Conservation (phyloP, 2,888 invertebrate genomes). For the Syritta pipiens region DNA sequence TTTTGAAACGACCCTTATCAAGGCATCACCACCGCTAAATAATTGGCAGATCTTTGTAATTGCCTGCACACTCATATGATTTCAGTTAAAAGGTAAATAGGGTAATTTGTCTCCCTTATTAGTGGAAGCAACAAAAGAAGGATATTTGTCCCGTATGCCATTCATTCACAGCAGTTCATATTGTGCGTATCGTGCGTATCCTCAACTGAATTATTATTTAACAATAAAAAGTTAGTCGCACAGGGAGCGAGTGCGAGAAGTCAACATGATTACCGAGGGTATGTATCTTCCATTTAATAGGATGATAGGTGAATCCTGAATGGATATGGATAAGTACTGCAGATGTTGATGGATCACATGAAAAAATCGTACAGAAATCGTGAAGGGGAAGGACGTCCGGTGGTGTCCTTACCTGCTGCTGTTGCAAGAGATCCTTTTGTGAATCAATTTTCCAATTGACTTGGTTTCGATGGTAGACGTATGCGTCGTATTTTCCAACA, state of each 20-base stretch:
- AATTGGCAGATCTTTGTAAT: slow-evolving; percentile 68
- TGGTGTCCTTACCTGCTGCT: slow-evolving; percentile 47
- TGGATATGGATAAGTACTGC: slow-evolving; percentile 51
- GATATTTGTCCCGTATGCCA: slow-evolving; percentile 45
- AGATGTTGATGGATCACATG: slow-evolving; percentile 66
- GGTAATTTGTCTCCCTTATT: slow-evolving; percentile 69
- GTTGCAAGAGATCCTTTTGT: slow-evolving; percentile 42
- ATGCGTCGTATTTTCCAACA: no score
- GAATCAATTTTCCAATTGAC: slow-evolving; percentile 65
- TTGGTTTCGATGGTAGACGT: slow-evolving; percentile 49
- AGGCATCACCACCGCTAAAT: slow-evolving; percentile 50
- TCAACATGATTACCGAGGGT: slow-evolving; percentile 56
- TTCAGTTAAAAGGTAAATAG: slow-evolving; percentile 67
- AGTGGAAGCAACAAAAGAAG: slow-evolving; percentile 50
- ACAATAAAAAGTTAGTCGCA: slow-evolving; percentile 62
- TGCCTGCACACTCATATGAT: slow-evolving; percentile 66
- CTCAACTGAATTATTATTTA: slow-evolving; percentile 66
- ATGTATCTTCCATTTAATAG: slow-evolving; percentile 54
- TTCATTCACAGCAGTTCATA: slow-evolving; percentile 33
- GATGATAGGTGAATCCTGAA: slow-evolving; percentile 45
- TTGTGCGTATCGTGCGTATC: slow-evolving; percentile 23
- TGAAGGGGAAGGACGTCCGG: slow-evolving; percentile 50
- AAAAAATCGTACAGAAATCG: slow-evolving; percentile 15
- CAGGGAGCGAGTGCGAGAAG: slow-evolving; percentile 61
- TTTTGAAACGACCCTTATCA: slow-evolving; percentile 61